Evolutionary conservation across 2,888 invertebrate species (phyloP).

Genomic region (Crocallis elinguaria): DNA sequence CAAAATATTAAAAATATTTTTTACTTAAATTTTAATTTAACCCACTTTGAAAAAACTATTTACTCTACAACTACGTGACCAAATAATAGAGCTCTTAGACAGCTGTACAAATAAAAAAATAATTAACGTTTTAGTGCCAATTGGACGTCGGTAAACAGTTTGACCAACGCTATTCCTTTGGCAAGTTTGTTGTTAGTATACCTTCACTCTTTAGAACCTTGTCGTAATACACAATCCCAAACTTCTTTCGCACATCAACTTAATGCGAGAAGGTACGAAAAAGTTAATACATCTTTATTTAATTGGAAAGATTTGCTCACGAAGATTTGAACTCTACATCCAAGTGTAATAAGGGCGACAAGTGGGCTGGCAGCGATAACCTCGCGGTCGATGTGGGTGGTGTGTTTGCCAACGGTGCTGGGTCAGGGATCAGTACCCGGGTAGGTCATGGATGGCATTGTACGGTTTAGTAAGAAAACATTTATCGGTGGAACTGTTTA

Average conservation of each 20-base stretch:
- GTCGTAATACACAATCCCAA: not conserved
- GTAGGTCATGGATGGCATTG: conserved; percentile 18
- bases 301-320: not conserved
- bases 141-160: conserved; percentile 23
- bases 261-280: conserved; percentile 8
- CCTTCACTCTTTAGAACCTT: not conserved
- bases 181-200: not conserved
- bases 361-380: conserved; percentile 10
- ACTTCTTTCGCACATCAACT: not conserved
- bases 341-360: not conserved
- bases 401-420: conserved; percentile 24
- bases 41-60: too few relatives aligned
- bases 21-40: too few relatives aligned
- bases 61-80: not conserved
- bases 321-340: conserved; percentile 2
- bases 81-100: conserved; percentile 12
- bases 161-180: conserved; percentile 11
- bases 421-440: conserved; percentile 33
- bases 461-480: not conserved
- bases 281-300: not conserved
- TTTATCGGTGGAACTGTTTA: too few relatives aligned
- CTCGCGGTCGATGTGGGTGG: conserved; percentile 27
- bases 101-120: conserved; percentile 23
- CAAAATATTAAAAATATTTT: too few relatives aligned
- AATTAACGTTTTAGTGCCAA: conserved; percentile 30